Evolutionary conservation across 2,113 vertebrate genomes (phyloP).

Genomic region (Salvator merianae): DNA sequence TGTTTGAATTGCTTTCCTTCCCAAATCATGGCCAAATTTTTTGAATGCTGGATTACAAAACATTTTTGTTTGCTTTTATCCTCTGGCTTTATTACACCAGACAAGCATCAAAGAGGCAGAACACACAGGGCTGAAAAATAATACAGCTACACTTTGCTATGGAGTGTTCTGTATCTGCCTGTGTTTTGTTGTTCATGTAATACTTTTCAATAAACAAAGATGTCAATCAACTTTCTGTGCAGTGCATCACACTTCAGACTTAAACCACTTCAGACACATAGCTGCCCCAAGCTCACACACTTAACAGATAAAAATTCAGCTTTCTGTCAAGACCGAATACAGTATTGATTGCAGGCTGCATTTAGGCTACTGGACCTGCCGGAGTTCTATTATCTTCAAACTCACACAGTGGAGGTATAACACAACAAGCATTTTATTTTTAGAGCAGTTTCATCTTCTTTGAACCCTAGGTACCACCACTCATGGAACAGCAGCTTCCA

Average conservation of each 20-base stretch:
- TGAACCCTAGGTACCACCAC: constrained; percentile 62
- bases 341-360: constrained; percentile 78
- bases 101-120: constrained; percentile 78
- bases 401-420: constrained; percentile 52
- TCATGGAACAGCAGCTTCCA: constrained; percentile 62
- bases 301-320: constrained; percentile 85
- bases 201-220: constrained; percentile 86
- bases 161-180: constrained; percentile 68
- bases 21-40: constrained; percentile 66
- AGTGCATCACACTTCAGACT: constrained; percentile 79
- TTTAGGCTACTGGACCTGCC: constrained; percentile 68
- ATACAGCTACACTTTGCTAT: constrained; percentile 74
- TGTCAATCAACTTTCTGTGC: constrained; percentile 83
- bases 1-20: not conserved
- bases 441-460: constrained; percentile 38
- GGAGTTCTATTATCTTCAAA: constrained; percentile 71
- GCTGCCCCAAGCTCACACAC: constrained; percentile 79
- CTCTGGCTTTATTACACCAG: constrained; percentile 74
- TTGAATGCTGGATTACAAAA: constrained; percentile 68
- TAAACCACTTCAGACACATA: constrained; percentile 82
- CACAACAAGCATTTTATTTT: constrained; percentile 53
- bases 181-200: constrained; percentile 81
- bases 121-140: constrained; percentile 77
- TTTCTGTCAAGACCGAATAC: constrained; percentile 80
- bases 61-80: constrained; percentile 74